Conservation (phyloP, 2,888 invertebrate genomes). For the Thecophora atra region DNA sequence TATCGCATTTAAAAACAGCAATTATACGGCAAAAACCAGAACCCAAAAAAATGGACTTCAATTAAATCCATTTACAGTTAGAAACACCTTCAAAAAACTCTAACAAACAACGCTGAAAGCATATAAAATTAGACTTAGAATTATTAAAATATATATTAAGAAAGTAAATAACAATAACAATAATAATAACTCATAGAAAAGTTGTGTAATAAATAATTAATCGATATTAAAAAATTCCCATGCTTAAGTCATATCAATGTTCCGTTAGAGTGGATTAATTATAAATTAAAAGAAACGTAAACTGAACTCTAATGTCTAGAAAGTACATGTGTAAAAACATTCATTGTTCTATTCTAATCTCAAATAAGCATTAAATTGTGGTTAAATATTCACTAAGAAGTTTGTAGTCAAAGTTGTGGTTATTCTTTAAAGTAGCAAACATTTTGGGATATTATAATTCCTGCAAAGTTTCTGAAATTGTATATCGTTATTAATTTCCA, state of each 20-base stretch:
- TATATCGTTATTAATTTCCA: no score
- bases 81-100: no score
- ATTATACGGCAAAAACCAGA: no score
- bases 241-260: slow-evolving; percentile 59
- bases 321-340: slow-evolving; percentile 24
- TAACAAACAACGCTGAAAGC: no score
- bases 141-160: slow-evolving; percentile 16
- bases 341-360: slow-evolving; percentile 21
- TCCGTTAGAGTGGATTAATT: slow-evolving; percentile 53
- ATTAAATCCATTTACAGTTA: no score
- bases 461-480: no score
- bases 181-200: slow-evolving; percentile 18
- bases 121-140: not conserved
- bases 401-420: no score
- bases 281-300: slow-evolving; percentile 5
- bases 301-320: not conserved
- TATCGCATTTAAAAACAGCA: no score
- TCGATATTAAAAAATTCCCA: slow-evolving; percentile 42
- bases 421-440: no score
- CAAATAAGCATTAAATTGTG: slow-evolving; percentile 5
- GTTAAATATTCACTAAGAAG: not conserved
- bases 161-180: slow-evolving; percentile 1
- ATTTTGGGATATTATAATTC: no score
- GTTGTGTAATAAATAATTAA: slow-evolving; percentile 29
- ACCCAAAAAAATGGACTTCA: no score